These are phyloP conservation scores for Salvelinus namaycush DNA, from an alignment of 2,113 vertebrate genomes.

Conservation along the genomic window DNA sequence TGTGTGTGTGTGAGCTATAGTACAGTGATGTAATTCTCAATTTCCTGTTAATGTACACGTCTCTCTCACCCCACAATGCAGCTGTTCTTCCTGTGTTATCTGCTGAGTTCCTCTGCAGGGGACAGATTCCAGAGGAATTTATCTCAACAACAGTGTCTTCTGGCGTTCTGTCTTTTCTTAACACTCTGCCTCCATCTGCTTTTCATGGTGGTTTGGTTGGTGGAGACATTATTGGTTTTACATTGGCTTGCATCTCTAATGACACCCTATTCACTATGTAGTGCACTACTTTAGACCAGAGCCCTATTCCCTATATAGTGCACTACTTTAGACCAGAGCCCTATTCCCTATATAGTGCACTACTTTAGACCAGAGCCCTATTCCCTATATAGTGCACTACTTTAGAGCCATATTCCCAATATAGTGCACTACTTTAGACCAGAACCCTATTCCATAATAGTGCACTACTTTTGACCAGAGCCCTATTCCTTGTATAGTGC, in stretches of 20 bases:
- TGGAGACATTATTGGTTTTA: not conserved
- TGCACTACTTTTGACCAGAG: too few relatives aligned
- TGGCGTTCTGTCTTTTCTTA: not conserved
- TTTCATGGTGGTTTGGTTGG: not conserved
- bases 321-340: too few relatives aligned
- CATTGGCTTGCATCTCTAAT: not conserved
- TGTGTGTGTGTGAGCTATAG: not conserved
- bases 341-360: not conserved
- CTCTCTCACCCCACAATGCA: not conserved
- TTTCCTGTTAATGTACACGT: not conserved
- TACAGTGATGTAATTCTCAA: not conserved
- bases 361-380: not conserved
- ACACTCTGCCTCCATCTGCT: not conserved
- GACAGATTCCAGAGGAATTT: not conserved
- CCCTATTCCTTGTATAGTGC: not conserved
- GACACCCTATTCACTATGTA: too few relatives aligned
- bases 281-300: too few relatives aligned
- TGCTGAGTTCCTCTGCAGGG: not conserved
- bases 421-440: not conserved
- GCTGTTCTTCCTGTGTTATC: not conserved
- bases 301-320: too few relatives aligned
- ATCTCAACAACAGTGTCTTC: not conserved
- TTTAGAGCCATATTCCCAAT: not conserved
- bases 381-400: too few relatives aligned
- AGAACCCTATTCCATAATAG: too few relatives aligned